phyloP scores from a whole-genome alignment of 2,888 invertebrate genomes.

The Steromphala cineraria region DNA sequence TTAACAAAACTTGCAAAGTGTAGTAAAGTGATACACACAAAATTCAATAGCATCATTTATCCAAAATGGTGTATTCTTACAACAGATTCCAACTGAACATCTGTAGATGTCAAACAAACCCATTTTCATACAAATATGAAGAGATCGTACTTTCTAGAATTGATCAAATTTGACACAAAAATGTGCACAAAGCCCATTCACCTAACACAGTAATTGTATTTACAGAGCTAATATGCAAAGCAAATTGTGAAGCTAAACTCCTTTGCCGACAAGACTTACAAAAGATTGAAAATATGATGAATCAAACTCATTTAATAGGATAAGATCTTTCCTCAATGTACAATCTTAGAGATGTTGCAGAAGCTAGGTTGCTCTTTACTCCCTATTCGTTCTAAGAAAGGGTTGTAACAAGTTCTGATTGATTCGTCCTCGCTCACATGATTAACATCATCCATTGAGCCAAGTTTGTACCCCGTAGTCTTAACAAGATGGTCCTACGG shows the following conservation, averaged over 20 bases:
- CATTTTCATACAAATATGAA: too few relatives aligned
- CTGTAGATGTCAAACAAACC: too few relatives aligned
- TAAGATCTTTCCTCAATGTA: not conserved
- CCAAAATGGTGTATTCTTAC: not conserved
- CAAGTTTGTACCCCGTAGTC: slow-evolving; percentile 6
- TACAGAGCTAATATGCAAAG: not conserved
- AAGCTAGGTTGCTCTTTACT: not conserved
- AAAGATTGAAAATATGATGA: slow-evolving; percentile 6
- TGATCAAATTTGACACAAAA: too few relatives aligned
- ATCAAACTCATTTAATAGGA: not conserved
- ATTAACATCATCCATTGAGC: slow-evolving; percentile 7
- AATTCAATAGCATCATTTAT: not conserved
- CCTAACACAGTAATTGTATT: not conserved
- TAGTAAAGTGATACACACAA: not conserved
- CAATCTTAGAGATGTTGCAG: not conserved
- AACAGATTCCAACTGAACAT: too few relatives aligned
- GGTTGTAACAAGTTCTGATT: not conserved
- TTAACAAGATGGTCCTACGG: slow-evolving; percentile 10
- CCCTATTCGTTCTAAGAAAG: not conserved
- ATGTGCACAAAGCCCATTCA: too few relatives aligned
- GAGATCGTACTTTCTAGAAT: too few relatives aligned
- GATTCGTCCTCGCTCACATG: not conserved
- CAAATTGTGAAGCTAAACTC: not conserved
- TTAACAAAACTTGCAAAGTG: not conserved
- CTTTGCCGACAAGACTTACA: not conserved